These are phyloP conservation scores for Peromyscus nudipes DNA, from an alignment of 2,797 vertebrate genomes.

Conservation along the genomic window DNA sequence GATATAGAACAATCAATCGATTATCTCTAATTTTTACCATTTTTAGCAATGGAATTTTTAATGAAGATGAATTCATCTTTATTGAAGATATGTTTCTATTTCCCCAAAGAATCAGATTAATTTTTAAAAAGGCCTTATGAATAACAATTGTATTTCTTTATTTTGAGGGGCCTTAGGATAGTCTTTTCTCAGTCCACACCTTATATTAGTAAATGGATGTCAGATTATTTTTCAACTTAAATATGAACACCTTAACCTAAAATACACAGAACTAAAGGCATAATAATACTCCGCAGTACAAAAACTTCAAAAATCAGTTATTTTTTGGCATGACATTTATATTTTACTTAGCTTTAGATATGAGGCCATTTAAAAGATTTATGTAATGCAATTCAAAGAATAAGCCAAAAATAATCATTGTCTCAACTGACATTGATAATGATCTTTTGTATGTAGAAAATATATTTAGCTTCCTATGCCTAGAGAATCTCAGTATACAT, in stretches of 20 bases:
- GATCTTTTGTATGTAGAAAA: conserved; percentile 64
- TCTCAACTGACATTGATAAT: conserved; percentile 52
- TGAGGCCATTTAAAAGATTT: conserved; percentile 55
- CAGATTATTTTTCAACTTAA: conserved; percentile 54
- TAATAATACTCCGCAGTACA: conserved; percentile 37
- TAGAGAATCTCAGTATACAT: background rate
- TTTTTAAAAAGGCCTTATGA: conserved; percentile 25
- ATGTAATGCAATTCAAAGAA: conserved; percentile 33
- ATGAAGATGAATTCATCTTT: conserved; percentile 37
- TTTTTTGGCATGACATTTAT: background rate
- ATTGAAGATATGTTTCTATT: conserved; percentile 59
- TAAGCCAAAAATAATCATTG: conserved; percentile 39
- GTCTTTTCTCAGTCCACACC: background rate
- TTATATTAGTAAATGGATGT: conserved; percentile 1
- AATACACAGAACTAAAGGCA: conserved; percentile 29
- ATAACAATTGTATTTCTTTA: conserved; percentile 46
- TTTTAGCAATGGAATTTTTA: conserved; percentile 36
- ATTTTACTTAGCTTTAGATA: conserved; percentile 50
- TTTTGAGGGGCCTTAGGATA: background rate
- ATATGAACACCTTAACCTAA: conserved; percentile 56
- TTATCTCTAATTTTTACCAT: conserved; percentile 42
- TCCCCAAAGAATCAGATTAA: conserved; percentile 52
- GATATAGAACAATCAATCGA: background rate
- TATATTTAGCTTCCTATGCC: conserved; percentile 12
- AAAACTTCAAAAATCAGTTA: conserved; percentile 42